Base-by-base conservation (phyloP, 2,888 invertebrate genomes). In the Dicyrtoma fusca region DNA sequence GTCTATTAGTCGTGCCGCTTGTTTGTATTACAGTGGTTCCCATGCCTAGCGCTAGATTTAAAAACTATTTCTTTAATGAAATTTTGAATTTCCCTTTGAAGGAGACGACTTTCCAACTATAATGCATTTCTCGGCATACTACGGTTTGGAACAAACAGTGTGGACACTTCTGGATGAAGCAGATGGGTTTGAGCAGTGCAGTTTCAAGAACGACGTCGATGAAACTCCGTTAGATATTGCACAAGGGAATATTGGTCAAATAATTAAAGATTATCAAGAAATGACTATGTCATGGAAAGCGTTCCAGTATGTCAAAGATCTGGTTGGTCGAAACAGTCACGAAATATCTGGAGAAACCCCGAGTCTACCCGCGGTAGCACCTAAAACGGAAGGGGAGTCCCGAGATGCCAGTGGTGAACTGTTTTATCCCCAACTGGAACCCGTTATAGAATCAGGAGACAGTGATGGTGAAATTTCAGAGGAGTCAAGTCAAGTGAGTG, bases 121-220 rank as follows among this genome's bases (percentile, higher is more conserved):
- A 8, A 75, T 80, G 77, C 80, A 80, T 69, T 79, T 79, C 65
- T 76, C 78, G n/a, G 76, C 76, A 23, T 77, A 74, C 57, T 80
- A 80, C 47, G 79, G 79, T 14, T 69, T 80, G 25, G 68, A 74
- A 61, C 73, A 77, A 55, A 79, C 78, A 8, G 77, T 77, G 13
- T 77, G 74, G 47, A 74, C 72, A 2, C 73, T 79, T 14, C 65
- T 80, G 17, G 75, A 77, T 10, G 75, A 78, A 53, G 77, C 77
- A 3, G 80, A 80, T 69, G 78, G 80, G 1, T 51, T 79, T 19
- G 74, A 73, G 21, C 79, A 79, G 25, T 78, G 77, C 25, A 62
- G 26, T 49, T 61, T 74, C 14, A 21, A 13, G 21, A 80, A 80
- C 69, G 77, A 77, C 6, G 19, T 72, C 10, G 75, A 73, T 14